phyloP scores from a whole-genome alignment of 1,140 invertebrate species.

The Cherax quadricarinatus region DNA sequence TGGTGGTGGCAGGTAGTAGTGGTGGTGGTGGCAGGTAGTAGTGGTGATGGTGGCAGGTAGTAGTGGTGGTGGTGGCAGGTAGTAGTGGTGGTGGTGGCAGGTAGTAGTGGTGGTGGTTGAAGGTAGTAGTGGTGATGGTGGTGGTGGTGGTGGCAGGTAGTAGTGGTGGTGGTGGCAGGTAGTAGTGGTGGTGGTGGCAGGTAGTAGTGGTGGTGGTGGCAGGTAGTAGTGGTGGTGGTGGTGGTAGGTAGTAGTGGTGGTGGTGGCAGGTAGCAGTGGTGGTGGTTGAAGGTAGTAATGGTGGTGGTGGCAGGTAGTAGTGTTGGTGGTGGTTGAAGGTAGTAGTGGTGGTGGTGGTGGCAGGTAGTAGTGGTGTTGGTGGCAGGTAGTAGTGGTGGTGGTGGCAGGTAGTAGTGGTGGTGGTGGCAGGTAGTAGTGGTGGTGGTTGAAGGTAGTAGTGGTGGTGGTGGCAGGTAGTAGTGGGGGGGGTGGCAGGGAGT shows the following conservation, averaged over 20 bases:
- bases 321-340: neutral
- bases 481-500: neutral
- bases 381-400: neutral
- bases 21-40: too few species aligned
- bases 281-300: neutral
- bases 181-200: neutral
- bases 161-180: neutral
- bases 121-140: neutral
- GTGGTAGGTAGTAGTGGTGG: too few species aligned
- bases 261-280: too few species aligned
- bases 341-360: neutral
- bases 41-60: too few species aligned
- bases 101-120: neutral
- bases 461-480: neutral
- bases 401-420: neutral
- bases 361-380: neutral
- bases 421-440: too few species aligned
- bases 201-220: neutral
- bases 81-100: neutral
- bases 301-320: neutral
- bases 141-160: neutral
- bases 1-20: too few species aligned
- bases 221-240: neutral
- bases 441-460: neutral
- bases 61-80: neutral